Conservation (phyloP, 2,113 vertebrate genomes). For the Axis porcinus region DNA sequence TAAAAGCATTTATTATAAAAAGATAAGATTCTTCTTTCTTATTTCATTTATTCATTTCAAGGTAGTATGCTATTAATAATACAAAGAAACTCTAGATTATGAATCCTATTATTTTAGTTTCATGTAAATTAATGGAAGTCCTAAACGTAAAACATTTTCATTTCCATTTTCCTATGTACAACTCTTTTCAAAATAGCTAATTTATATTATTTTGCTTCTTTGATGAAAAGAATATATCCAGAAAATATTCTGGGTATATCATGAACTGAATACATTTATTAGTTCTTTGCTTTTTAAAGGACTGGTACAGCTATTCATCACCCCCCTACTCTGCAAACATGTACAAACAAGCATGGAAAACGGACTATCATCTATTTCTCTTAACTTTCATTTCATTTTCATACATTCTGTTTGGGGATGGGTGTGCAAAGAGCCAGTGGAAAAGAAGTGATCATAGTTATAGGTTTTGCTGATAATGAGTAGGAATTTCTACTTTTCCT, state of each 20-base stretch:
- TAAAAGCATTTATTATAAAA: background rate
- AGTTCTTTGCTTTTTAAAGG: background rate
- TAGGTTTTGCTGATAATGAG: background rate
- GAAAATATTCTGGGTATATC: constrained; percentile 1
- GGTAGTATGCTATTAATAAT: background rate
- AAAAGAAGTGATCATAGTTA: background rate
- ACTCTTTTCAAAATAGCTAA: constrained; percentile 16
- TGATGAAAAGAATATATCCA: constrained; percentile 9
- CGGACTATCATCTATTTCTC: background rate
- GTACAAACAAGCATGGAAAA: background rate
- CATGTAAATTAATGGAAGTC: constrained; percentile 7
- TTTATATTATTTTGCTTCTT: background rate
- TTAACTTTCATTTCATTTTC: constrained; percentile 22
- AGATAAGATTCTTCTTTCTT: background rate
- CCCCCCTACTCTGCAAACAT: background rate
- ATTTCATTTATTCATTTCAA: background rate
- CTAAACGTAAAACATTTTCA: constrained; percentile 26
- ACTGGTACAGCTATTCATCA: background rate
- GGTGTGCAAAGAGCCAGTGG: background rate
- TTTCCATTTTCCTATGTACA: background rate
- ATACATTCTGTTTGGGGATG: background rate
- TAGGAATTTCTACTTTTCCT: background rate
- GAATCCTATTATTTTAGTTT: background rate
- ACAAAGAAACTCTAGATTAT: background rate
- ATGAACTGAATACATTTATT: background rate